Evolutionary conservation across 2,888 invertebrate genomes (phyloP), one percentile per base, ranked within the genome.

Genomic region (Cryptocheilus praepositus): DNA sequence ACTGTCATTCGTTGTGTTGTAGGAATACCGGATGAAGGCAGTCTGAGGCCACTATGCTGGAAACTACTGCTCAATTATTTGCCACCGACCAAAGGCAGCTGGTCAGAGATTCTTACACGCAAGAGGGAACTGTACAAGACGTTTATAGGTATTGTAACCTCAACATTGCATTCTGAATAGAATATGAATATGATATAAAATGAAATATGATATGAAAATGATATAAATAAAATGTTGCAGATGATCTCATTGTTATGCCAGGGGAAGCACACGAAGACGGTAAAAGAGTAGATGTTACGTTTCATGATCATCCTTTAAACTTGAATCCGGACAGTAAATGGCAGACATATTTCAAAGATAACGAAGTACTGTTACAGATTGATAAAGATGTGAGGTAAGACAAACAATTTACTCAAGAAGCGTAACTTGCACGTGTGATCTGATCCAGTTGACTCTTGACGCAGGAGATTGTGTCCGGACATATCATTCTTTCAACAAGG

Each of bases 401-500:
- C 18, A 43, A 2, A 2, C 1, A 51, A 18, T 0, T 0, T 53
- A 7, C 21, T 8, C 46, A 4, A 25, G 25, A 25, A 5, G 5
- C 15, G 18, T 13, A 54, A 36, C 25, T 18, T n/a, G 8, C 18
- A 0, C 11, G 5, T 58, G n/a, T 21, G 46, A 11, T 8, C 11
- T 19, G 44, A 53, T 21, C 44, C 54, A n/a, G 43, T 55, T 53
- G 49, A 71, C 82, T 15, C 16, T 28, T 59, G 53, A 56, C 64
- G 65, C 61, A 90, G 93, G 76, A 92, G 98, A 61, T 89, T 98
- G 1, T 98, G 97, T 86, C 98, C 98, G 13, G 98, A 98, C 88
- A 96, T 97, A 86, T 98, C 97, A 61, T 99, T 99, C 90, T 99
- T 99, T 89, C 99, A 99, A 90, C 94, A 93, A 86, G 94, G 97